phyloP scores from a whole-genome alignment of 1,140 invertebrate species.

The Trichonephila inaurata region DNA sequence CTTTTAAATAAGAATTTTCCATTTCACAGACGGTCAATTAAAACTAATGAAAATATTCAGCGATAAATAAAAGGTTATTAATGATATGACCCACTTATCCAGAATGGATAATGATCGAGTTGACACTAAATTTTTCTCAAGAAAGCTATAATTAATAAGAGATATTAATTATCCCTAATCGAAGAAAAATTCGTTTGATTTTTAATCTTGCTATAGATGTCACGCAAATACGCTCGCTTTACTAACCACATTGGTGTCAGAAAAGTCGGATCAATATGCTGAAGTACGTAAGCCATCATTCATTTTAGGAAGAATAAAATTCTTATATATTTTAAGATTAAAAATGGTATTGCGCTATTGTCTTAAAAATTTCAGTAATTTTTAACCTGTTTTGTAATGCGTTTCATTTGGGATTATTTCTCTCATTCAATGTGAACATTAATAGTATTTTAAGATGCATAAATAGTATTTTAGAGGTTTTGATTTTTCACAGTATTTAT shows the following conservation, averaged over 20 bases:
- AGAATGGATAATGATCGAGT: constrained; percentile 43
- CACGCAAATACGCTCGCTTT: constrained; percentile 34
- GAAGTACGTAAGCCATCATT: too few relatives aligned
- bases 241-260: background rate
- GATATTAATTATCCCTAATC: constrained; percentile 26
- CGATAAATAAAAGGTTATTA: constrained; percentile 38
- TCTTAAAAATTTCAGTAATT: too few relatives aligned
- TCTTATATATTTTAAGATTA: too few relatives aligned
- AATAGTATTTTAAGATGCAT: too few relatives aligned
- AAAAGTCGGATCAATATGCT: background rate
- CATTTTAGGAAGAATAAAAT: too few relatives aligned
- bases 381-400: too few relatives aligned
- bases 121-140: constrained; percentile 38
- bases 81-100: constrained; percentile 33
- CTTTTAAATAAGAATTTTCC: background rate
- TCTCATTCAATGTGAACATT: too few relatives aligned
- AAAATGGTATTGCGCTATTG: too few relatives aligned
- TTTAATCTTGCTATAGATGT: background rate
- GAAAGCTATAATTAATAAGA: constrained; percentile 14
- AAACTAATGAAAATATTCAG: constrained; percentile 8
- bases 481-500: too few relatives aligned
- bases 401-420: too few relatives aligned
- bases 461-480: too few relatives aligned
- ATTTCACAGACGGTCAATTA: constrained; percentile 30
- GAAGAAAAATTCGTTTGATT: constrained; percentile 14